A percentile compares a stretch with the other conserved stretches of the same genome.
These are phyloP conservation scores for Pocillopora verrucosa DNA, from an alignment of 64 coral and sea anemone species.

Conservation along the genomic window DNA sequence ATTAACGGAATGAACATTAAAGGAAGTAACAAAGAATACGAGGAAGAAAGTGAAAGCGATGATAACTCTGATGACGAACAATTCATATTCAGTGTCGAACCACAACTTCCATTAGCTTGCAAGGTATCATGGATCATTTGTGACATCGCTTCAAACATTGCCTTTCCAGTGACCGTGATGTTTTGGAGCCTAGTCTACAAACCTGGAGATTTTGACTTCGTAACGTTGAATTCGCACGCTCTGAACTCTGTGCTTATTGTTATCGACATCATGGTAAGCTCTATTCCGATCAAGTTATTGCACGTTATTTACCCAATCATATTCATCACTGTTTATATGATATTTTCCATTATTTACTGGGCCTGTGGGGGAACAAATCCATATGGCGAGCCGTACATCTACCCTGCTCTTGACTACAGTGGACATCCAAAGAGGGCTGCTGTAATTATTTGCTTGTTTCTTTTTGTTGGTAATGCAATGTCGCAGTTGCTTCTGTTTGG, in stretches of 20 bases:
- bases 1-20: not conserved
- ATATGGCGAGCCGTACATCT: slow-evolving; percentile 57
- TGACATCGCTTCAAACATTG: slow-evolving; percentile 64
- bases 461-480: slow-evolving; percentile 54
- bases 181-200: slow-evolving; percentile 76
- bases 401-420: slow-evolving; percentile 65
- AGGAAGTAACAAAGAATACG: slow-evolving; percentile 10
- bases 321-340: slow-evolving; percentile 48
- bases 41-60: not conserved
- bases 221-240: slow-evolving; percentile 58
- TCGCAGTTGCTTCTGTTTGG: slow-evolving; percentile 66
- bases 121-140: slow-evolving; percentile 76
- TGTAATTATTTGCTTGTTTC: slow-evolving; percentile 18
- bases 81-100: not conserved
- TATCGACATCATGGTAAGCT: slow-evolving; percentile 36
- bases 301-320: slow-evolving; percentile 77
- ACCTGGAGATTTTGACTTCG: slow-evolving; percentile 14
- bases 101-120: slow-evolving; percentile 37
- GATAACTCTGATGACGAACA: not conserved
- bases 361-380: slow-evolving; percentile 42
- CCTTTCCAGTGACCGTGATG: slow-evolving; percentile 51
- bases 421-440: slow-evolving; percentile 29
- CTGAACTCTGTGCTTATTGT: slow-evolving; percentile 63
- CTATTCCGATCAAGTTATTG: slow-evolving; percentile 53
- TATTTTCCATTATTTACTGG: slow-evolving; percentile 84